phyloP scores from a whole-genome alignment of 2,888 invertebrate genomes.

The Flexamia atlantica region DNA sequence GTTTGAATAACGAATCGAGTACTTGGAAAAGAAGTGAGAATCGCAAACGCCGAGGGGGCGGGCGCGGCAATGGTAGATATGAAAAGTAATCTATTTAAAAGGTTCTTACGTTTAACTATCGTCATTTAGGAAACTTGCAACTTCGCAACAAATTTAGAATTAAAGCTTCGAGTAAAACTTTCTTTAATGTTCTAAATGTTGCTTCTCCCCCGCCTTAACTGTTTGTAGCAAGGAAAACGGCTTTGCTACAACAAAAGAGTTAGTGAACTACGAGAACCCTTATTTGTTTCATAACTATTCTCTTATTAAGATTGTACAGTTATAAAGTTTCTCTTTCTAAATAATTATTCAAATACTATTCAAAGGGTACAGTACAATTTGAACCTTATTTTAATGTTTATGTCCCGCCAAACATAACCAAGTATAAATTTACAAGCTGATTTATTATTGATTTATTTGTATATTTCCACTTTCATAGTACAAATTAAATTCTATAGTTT shows the following conservation, averaged over 20 bases:
- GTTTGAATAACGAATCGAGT: background rate
- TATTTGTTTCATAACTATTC: background rate
- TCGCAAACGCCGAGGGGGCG: background rate
- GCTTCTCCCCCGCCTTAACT: background rate
- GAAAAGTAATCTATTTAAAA: slow-evolving; percentile 37
- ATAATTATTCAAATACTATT: no score
- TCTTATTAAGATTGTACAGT: no score
- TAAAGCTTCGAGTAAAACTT: slow-evolving; percentile 22
- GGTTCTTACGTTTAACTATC: slow-evolving; percentile 44
- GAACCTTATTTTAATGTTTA: no score
- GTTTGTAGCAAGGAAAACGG: background rate
- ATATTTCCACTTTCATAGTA: no score
- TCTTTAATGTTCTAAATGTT: slow-evolving; percentile 18
- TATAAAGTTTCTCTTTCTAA: no score
- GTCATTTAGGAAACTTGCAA: slow-evolving; percentile 32
- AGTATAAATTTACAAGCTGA: no score
- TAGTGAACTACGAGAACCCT: background rate
- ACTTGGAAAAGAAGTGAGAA: slow-evolving; percentile 9
- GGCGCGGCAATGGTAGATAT: background rate
- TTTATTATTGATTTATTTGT: no score
- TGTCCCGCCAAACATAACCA: no score
- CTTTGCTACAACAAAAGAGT: background rate
- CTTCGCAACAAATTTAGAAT: slow-evolving; percentile 41
- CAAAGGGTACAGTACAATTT: no score
- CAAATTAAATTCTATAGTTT: no score